Evolutionary conservation across 2,797 vertebrate genomes (phyloP).

Genomic region (Somateria mollissima): DNA sequence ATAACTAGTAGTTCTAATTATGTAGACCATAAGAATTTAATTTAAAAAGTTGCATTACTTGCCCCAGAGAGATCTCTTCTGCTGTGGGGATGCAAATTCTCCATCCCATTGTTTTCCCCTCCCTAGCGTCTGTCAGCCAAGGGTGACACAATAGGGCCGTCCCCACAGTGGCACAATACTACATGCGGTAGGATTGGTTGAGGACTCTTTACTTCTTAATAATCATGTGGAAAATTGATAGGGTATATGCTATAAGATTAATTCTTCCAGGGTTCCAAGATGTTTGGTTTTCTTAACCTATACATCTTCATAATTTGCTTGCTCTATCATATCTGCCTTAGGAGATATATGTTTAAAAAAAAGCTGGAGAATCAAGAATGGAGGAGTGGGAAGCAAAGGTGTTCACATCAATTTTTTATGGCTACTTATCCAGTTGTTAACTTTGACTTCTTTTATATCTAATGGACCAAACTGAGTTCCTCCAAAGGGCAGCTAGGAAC

Average conservation of each 20-base stretch:
- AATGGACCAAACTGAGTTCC: background rate
- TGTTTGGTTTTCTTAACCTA: background rate
- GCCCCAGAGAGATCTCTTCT: background rate
- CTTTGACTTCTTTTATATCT: background rate
- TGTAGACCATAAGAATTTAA: slow-evolving; percentile 5
- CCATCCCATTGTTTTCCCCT: background rate
- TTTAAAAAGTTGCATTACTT: slow-evolving; percentile 13
- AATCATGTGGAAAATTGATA: background rate
- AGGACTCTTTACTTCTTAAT: background rate
- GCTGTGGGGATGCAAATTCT: slow-evolving; percentile 27
- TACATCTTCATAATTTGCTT: background rate
- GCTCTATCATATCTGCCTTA: background rate
- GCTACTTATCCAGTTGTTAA: background rate
- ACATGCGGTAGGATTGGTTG: background rate
- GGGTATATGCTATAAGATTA: background rate
- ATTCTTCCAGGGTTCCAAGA: background rate
- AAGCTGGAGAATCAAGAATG: background rate
- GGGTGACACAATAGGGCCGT: background rate
- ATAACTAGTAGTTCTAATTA: background rate
- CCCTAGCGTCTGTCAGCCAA: background rate
- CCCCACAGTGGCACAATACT: background rate
- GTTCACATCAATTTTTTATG: background rate
- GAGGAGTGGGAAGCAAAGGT: background rate
- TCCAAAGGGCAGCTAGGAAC: background rate
- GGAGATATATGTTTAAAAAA: background rate